Conservation (phyloP, 2,113 vertebrate species). For the Mustelus asterias region DNA sequence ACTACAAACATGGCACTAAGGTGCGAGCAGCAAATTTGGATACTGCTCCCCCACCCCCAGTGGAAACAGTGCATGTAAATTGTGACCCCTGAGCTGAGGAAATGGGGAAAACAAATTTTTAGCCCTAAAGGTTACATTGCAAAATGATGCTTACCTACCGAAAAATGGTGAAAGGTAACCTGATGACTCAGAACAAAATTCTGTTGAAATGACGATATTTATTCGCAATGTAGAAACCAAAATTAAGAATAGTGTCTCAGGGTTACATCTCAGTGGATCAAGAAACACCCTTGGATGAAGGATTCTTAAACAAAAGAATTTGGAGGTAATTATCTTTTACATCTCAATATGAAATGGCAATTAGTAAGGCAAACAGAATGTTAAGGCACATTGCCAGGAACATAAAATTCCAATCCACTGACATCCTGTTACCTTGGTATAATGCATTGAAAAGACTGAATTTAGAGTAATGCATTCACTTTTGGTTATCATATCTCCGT, state of each 20-base stretch:
- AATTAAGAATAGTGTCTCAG: not conserved
- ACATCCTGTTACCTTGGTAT: constrained; percentile 12
- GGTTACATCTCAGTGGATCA: not conserved
- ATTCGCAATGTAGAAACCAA: not conserved
- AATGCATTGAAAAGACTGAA: not conserved
- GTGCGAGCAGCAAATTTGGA: not conserved
- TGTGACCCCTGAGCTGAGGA: no score
- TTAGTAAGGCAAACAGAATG: constrained; percentile 20
- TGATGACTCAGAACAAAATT: not conserved
- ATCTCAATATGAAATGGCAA: not conserved
- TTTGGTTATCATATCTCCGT: not conserved
- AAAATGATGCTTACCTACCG: not conserved
- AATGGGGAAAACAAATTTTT: not conserved
- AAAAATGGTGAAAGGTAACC: not conserved
- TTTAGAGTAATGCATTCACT: constrained; percentile 23
- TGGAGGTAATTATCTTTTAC: not conserved
- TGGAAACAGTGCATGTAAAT: not conserved
- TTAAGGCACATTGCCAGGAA: not conserved
- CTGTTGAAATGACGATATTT: not conserved
- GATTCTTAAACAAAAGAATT: not conserved
- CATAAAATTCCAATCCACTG: not conserved
- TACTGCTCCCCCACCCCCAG: not conserved
- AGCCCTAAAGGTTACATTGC: not conserved
- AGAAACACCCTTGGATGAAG: not conserved
- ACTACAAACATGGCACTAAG: not conserved